phyloP scores from a whole-genome alignment of 2,888 invertebrate species.

The Drosophila melanocephala region DNA sequence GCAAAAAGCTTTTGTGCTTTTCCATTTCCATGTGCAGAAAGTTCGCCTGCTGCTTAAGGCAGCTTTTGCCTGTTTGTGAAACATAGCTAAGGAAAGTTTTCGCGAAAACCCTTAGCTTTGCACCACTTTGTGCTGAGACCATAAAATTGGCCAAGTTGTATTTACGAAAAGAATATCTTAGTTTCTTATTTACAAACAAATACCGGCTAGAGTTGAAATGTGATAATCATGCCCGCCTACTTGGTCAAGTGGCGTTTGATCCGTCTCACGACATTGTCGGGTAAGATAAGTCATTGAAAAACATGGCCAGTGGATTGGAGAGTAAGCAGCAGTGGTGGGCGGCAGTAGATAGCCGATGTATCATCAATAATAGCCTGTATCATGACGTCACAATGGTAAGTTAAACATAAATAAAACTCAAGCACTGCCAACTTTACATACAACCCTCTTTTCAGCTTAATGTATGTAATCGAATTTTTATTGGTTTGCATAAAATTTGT shows the following conservation, averaged over 20 bases:
- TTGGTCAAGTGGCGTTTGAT: neutral
- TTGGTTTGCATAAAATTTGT: conserved; percentile 23
- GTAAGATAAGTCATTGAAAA: neutral
- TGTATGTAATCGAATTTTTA: conserved; percentile 17
- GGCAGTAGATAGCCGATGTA: neutral
- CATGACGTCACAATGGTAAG: neutral
- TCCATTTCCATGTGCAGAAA: neutral
- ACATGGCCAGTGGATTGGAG: neutral
- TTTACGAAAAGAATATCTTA: neutral
- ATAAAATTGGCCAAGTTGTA: neutral
- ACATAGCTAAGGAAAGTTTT: neutral
- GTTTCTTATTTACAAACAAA: neutral
- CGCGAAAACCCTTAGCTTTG: neutral
- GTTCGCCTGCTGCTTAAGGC: neutral
- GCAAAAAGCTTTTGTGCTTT: conserved; percentile 1
- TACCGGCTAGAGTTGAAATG: neutral
- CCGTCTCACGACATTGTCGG: neutral
- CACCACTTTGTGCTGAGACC: neutral
- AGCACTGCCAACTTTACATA: neutral
- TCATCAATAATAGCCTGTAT: neutral
- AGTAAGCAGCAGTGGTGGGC: neutral
- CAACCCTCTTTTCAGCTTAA: neutral
- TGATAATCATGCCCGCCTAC: neutral
- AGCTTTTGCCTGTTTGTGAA: conserved; percentile 2
- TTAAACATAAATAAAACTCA: neutral